Conservation (phyloP, 37 sponge, comb jelly and placozoan species). For the Chondrosia reniformis region DNA sequence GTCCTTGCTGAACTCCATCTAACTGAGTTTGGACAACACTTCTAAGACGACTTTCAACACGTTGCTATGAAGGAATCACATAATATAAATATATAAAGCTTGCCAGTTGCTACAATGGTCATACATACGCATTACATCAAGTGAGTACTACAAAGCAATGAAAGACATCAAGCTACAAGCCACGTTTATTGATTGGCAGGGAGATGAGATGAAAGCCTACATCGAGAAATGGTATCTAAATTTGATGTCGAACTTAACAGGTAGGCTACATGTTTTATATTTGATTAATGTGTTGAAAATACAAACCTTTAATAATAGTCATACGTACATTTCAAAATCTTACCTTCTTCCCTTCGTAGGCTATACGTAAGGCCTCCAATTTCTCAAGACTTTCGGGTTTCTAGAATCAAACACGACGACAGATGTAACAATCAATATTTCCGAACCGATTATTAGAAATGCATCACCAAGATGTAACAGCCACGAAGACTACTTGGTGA, state of each 20-base stretch:
- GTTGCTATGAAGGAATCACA: slow-evolving; percentile 24
- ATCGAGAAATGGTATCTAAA: too few relatives aligned
- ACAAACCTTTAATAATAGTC: too few relatives aligned
- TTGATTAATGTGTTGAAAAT: too few relatives aligned
- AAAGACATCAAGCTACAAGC: too few relatives aligned
- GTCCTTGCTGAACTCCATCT: slow-evolving; percentile 87
- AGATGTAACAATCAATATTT: neutral
- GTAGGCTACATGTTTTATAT: too few relatives aligned
- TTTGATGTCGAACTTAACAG: too few relatives aligned
- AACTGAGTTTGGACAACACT: slow-evolving; percentile 89
- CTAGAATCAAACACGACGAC: too few relatives aligned
- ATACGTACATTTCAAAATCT: too few relatives aligned
- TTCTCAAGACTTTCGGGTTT: slow-evolving; percentile 69
- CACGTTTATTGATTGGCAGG: too few relatives aligned
- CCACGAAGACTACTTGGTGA: neutral
- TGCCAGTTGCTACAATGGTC: neutral
- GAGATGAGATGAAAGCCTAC: too few relatives aligned
- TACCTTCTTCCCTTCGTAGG: slow-evolving; percentile 63
- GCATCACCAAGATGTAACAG: neutral
- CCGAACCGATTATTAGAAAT: neutral
- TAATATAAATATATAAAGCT: neutral
- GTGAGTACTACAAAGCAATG: too few relatives aligned
- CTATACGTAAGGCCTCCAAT: slow-evolving; percentile 50
- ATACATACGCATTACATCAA: too few relatives aligned
- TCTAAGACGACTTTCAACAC: slow-evolving; percentile 77